phyloP scores from a whole-genome alignment of 2,797 vertebrate species.

The Danio jaintianensis region DNA sequence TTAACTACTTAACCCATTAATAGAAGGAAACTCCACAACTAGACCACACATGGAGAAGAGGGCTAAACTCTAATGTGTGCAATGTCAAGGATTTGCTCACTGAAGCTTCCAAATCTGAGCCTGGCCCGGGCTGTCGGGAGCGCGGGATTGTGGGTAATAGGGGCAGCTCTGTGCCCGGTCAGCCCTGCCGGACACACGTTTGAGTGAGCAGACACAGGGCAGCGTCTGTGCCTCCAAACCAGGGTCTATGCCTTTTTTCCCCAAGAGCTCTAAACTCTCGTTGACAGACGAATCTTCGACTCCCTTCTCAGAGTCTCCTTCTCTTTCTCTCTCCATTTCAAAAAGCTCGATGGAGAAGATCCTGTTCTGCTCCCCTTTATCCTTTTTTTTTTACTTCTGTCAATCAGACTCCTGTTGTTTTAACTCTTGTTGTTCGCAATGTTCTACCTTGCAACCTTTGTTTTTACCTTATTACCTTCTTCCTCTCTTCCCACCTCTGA shows the following conservation, averaged over 20 bases:
- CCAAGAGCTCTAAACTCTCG: slow-evolving; percentile 42
- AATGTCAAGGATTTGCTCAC: slow-evolving; percentile 77
- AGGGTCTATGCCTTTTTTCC: slow-evolving; percentile 33
- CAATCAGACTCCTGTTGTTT: slow-evolving; percentile 24
- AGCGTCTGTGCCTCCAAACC: slow-evolving; percentile 57
- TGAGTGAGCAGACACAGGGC: slow-evolving; percentile 69
- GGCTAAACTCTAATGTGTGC: slow-evolving; percentile 62
- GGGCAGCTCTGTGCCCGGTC: slow-evolving; percentile 56
- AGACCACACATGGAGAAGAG: slow-evolving; percentile 77
- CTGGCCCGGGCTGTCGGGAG: slow-evolving; percentile 51
- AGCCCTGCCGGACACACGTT: slow-evolving; percentile 62
- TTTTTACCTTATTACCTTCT: slow-evolving; percentile 22
- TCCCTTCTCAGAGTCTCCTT: slow-evolving; percentile 21
- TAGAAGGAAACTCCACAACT: slow-evolving; percentile 46
- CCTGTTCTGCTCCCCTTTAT: slow-evolving; percentile 29
- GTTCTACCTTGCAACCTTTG: slow-evolving; percentile 7
- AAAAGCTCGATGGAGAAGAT: slow-evolving; percentile 56
- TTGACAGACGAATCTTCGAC: slow-evolving; percentile 46
- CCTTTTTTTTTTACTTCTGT: slow-evolving; percentile 2
- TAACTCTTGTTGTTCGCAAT: slow-evolving; percentile 56
- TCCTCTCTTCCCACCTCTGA: slow-evolving; percentile 25
- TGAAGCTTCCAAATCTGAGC: slow-evolving; percentile 71
- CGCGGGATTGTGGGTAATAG: slow-evolving; percentile 58
- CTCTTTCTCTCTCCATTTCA: slow-evolving; percentile 25
- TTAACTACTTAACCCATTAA: slow-evolving; percentile 40